Evolutionary conservation across 1,140 invertebrate genomes (phyloP).

Genomic region (Frieseomelitta varia): DNA sequence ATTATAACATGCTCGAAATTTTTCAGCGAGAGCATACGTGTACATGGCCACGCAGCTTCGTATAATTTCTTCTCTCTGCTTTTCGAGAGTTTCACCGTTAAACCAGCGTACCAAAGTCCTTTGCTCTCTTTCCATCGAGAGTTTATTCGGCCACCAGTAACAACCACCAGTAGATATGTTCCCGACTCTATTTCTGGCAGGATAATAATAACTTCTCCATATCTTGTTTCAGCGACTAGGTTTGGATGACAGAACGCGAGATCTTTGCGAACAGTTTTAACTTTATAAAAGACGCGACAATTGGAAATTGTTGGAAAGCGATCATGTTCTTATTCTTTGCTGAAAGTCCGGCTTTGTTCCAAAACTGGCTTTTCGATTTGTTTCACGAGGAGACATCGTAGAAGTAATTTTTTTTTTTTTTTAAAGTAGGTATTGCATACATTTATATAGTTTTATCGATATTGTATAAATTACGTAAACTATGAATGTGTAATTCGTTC

Average conservation of each 20-base stretch:
- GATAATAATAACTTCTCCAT: conserved; percentile 45
- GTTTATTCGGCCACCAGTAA: conserved; percentile 19
- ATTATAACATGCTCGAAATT: too few species aligned
- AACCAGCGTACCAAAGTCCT: neutral
- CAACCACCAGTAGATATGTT: neutral
- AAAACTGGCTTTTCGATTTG: neutral
- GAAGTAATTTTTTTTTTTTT: neutral
- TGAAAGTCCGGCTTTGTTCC: neutral
- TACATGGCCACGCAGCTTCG: neutral
- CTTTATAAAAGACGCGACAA: neutral
- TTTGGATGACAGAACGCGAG: conserved; percentile 4
- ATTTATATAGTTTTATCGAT: too few species aligned
- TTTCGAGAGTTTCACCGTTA: neutral
- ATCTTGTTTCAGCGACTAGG: conserved; percentile 28
- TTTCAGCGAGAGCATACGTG: neutral
- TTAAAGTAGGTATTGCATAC: too few species aligned
- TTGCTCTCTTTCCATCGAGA: conserved; percentile 11
- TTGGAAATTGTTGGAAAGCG: neutral
- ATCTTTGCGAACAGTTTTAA: conserved; percentile 8
- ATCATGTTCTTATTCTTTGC: neutral
- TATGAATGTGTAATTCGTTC: too few species aligned
- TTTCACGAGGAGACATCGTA: neutral
- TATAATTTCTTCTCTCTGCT: neutral
- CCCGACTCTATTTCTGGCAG: conserved; percentile 33
- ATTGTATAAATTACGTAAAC: too few species aligned